Percentiles rank a stretch among this genome's conserved stretches.
These are phyloP conservation scores for Oopsacas minuta DNA, from an alignment of 37 sponge, comb jelly and placozoan genomes.

Conservation along the genomic window DNA sequence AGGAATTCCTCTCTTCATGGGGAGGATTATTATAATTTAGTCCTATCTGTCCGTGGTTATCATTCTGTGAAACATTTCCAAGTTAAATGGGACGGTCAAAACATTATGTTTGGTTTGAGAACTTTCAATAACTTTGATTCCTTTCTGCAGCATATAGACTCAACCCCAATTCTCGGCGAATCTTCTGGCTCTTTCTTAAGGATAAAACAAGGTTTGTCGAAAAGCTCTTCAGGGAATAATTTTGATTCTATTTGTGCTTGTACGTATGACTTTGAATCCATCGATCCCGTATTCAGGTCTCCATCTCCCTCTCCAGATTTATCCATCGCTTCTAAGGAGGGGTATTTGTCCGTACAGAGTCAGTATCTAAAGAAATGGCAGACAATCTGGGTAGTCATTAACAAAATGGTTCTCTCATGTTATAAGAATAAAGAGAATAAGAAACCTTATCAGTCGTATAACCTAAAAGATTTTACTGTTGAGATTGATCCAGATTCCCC, in stretches of 20 bases:
- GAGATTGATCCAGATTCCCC: neutral
- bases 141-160: neutral
- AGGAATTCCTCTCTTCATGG: neutral
- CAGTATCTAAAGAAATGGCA: neutral
- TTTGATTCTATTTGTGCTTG: neutral
- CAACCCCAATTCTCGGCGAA: neutral
- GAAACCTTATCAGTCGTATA: neutral
- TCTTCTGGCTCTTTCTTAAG: neutral
- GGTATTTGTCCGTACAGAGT: neutral
- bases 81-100: neutral
- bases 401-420: neutral
- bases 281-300: neutral
- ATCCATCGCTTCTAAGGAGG: neutral
- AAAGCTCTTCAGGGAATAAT: neutral
- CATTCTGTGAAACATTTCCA: constrained; percentile 8
- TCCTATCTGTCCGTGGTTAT: neutral
- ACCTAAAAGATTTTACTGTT: neutral
- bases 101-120: neutral
- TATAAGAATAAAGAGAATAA: neutral
- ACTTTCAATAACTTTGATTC: neutral
- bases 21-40: neutral
- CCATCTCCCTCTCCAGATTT: neutral
- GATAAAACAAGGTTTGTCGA: neutral
- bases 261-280: neutral
- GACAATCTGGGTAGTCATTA: neutral